Percentiles rank a stretch among this genome's conserved stretches.
These are phyloP conservation scores for Cheumatopsyche charites DNA, from an alignment of 1,140 invertebrate genomes.

Conservation along the genomic window DNA sequence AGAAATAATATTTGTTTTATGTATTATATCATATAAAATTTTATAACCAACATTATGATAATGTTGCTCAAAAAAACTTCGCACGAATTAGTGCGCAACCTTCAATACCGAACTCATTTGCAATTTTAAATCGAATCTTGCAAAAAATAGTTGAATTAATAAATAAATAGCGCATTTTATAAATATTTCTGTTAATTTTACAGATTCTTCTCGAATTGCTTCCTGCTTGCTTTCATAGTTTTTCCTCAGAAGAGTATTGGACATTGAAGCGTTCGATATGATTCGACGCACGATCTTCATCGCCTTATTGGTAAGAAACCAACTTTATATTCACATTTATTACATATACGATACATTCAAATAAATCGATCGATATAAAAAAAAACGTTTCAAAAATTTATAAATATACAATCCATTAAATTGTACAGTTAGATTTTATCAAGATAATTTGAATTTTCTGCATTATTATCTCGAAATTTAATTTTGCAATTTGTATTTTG, in stretches of 20 bases:
- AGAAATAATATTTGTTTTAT: too few relatives aligned
- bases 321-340: not conserved
- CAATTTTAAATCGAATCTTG: not conserved
- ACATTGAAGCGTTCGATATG: slow-evolving; percentile 1
- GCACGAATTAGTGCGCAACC: not conserved
- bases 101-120: not conserved
- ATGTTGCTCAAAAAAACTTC: too few relatives aligned
- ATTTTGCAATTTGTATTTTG: too few relatives aligned
- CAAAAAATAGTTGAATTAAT: not conserved
- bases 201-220: slow-evolving; percentile 3
- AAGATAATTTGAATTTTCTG: too few relatives aligned
- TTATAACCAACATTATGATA: too few relatives aligned
- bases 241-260: slow-evolving; percentile 3
- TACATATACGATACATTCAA: not conserved
- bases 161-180: not conserved
- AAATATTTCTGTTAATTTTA: not conserved
- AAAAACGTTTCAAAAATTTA: too few relatives aligned
- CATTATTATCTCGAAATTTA: too few relatives aligned
- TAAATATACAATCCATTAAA: too few relatives aligned
- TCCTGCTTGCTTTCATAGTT: slow-evolving; percentile 1
- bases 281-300: slow-evolving; percentile 3
- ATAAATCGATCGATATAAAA: too few relatives aligned
- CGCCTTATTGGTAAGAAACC: not conserved
- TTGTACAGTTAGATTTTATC: too few relatives aligned
- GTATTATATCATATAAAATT: too few relatives aligned